Base-by-base conservation (phyloP, 2,113 vertebrate genomes). In the Cephalopholis sonnerati region DNA sequence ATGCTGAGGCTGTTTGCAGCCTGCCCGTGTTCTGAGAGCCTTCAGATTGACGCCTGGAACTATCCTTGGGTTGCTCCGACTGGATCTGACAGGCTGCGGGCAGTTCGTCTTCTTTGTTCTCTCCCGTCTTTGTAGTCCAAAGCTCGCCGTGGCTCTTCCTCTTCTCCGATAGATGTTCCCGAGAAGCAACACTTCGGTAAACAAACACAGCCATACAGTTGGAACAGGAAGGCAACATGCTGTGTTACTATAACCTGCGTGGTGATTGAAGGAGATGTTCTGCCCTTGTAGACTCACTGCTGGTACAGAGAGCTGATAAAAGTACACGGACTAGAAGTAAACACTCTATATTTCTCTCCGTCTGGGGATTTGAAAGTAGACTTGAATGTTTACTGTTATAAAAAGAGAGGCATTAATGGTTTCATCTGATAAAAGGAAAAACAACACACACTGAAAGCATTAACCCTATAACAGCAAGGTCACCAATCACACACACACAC, bases 11-110 rank as follows among this genome's bases (percentile, higher is more conserved):
- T 82, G 85, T 82, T 70, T 77, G 70, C 80, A 77, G 81, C 62
- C 51, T 69, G 74, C 68, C 83, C 41, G 41, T 68, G n/a, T 66
- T 74, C 78, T 54, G 55, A 67, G 66, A 73, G 75, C 36, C 81
- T 80, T 89, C 84, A 87, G 59, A 84, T 22, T 36, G 86, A 88
- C 0, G 79, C 82, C 65, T 71, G 22, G 59, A 89, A 85, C 77
- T 53, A 6, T 88, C 79, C 41, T 74, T 1, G 58, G 83, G 70
- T 80, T 53, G 44, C 71, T 81, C 63, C 17, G 41, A 80, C 79
- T 78, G 77, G 58, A 87, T 83, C 70, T 76, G 87, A 92, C 88
- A 85, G 86, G 75, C 85, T 77, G 83, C 29, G 44, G 77, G 86
- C 89, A 73, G 70, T 78, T 70, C 12, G 7, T 54, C 76, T 36